Base-by-base conservation (phyloP, 2,113 vertebrate species). In the Heteronetta atricapilla region DNA sequence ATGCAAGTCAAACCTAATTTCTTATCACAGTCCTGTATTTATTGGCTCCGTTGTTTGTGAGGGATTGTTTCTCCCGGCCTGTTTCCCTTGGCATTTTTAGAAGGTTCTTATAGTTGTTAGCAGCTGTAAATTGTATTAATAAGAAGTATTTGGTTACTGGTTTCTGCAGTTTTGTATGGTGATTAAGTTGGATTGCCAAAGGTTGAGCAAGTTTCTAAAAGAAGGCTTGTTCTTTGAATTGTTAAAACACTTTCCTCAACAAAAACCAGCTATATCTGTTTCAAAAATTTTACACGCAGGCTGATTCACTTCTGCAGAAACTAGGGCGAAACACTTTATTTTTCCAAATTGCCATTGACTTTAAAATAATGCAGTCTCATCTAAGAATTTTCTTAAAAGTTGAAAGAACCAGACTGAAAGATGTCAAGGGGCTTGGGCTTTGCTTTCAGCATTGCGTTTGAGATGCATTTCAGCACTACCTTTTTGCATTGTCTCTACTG, bases 151-250 rank as follows among this genome's bases (percentile, higher is more conserved):
- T 94, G 67, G 18, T 97, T 91, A 92, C 86, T 91, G 28, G 53
- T 94, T 95, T 96, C 89, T 81, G 92, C 69, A 95, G 93, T 86
- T 90, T 94, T 88, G 86, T 82, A 58, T 92, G 79, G 93, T 90
- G 90, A 80, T 97, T 74, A 95, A 55, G 88, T 94, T 88, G 44
- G 75, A 55, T 82, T 92, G 96, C 94, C 92, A 96, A 93, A 94
- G 93, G 89, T 60, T 94, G 94, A 97, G 86, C 89, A 90, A 91
- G 85, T 90, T 95, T 95, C 93, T 95, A 95, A 94, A 97, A 95
- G 95, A 68, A 82, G 88, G 66, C 62, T 96, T 97, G 95, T 96
- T 91, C 95, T 97, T 96, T 81, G 77, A 96, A 73, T 59, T 95
- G 86, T 66, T 80, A 80, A 94, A 95, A 91, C 59, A 85, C 75